Conservation (phyloP, 1,140 invertebrate species). For the Belonocnema kinseyi region DNA sequence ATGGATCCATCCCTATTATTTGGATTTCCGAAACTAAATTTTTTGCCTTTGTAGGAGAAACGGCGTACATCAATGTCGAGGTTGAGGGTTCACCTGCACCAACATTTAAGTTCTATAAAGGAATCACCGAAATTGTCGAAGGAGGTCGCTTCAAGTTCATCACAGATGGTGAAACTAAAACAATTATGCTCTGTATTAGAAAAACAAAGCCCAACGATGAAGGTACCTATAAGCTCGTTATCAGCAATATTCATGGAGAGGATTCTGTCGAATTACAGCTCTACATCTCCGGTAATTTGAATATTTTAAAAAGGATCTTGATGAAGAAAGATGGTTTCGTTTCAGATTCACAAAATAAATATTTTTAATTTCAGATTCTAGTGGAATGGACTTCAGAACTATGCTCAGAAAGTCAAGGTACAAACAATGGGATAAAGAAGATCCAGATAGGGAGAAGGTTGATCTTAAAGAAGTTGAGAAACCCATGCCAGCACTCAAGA, state of each 20-base stretch:
- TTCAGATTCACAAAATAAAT: slow-evolving; percentile 17
- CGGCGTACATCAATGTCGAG: slow-evolving; percentile 90
- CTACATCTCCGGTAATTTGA: slow-evolving; percentile 91
- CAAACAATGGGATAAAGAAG: slow-evolving; percentile 93
- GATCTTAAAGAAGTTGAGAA: slow-evolving; percentile 95
- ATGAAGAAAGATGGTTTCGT: background rate
- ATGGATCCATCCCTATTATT: background rate
- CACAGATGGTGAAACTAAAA: slow-evolving; percentile 92
- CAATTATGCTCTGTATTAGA: slow-evolving; percentile 94
- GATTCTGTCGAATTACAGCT: slow-evolving; percentile 96
- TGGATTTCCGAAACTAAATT: slow-evolving; percentile 11
- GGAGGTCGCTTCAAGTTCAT: slow-evolving; percentile 94
- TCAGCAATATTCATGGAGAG: slow-evolving; percentile 95
- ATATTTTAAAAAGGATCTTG: background rate
- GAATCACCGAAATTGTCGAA: slow-evolving; percentile 90
- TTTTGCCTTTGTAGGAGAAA: slow-evolving; percentile 82
- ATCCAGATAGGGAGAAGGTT: slow-evolving; percentile 93
- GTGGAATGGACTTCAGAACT: slow-evolving; percentile 95
- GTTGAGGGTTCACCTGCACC: slow-evolving; percentile 95
- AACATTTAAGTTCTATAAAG: slow-evolving; percentile 97
- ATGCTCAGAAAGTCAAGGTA: slow-evolving; percentile 98
- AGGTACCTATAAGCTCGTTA: slow-evolving; percentile 94
- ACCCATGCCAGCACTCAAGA: slow-evolving; percentile 88
- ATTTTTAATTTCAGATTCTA: slow-evolving; percentile 52
- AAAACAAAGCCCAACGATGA: slow-evolving; percentile 98